Evolutionary conservation across 2,113 vertebrate species (phyloP).

Genomic region (Alces alces): DNA sequence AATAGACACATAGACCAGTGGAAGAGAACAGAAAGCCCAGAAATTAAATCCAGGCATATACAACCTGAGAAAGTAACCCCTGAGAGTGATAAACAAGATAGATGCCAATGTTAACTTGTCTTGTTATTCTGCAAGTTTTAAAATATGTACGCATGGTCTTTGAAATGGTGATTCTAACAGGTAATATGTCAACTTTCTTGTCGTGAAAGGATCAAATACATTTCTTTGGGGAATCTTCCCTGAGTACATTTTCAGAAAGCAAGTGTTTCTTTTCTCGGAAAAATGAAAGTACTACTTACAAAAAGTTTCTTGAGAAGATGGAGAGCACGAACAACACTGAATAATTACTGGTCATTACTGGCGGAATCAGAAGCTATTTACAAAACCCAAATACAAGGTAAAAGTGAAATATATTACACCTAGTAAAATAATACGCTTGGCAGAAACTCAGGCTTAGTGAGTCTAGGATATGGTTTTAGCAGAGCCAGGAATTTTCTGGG

Average conservation of each 20-base stretch:
- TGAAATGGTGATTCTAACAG: background rate
- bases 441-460: background rate
- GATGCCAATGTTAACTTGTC: background rate
- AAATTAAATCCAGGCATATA: background rate
- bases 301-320: background rate
- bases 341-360: background rate
- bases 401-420: background rate
- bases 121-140: background rate
- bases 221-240: background rate
- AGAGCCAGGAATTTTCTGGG: background rate
- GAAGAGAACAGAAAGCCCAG: background rate
- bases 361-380: background rate
- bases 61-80: background rate
- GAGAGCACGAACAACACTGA: background rate
- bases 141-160: background rate
- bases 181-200: background rate
- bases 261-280: slow-evolving; percentile 10
- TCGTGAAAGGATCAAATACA: background rate
- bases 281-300: background rate
- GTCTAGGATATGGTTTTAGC: background rate
- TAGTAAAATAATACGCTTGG: background rate
- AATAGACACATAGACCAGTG: background rate
- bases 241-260: slow-evolving; percentile 8
- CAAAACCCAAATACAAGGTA: background rate
- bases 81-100: background rate